Conservation (phyloP, 2,797 vertebrate genomes). For the Cetoscarus ocellatus region DNA sequence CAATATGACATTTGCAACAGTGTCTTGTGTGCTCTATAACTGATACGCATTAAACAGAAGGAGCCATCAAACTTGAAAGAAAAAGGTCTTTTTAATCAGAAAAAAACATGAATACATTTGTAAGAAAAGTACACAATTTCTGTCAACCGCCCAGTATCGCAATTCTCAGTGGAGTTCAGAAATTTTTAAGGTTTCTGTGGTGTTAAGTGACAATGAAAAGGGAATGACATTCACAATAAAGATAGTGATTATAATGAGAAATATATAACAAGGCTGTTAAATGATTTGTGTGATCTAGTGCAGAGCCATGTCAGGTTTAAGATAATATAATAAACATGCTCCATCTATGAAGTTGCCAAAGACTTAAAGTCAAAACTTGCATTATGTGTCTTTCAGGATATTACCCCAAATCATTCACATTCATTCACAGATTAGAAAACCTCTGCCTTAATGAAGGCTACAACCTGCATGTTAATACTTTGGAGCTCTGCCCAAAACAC, state of each 20-base stretch:
- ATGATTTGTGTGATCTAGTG: slow-evolving; percentile 18
- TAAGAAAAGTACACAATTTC: slow-evolving; percentile 56
- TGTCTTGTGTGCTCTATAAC: not conserved
- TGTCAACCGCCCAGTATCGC: slow-evolving; percentile 46
- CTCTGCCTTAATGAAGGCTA: slow-evolving; percentile 38
- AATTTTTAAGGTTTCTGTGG: slow-evolving; percentile 62
- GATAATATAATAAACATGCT: slow-evolving; percentile 38
- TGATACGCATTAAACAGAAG: slow-evolving; percentile 3
- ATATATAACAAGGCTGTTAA: not conserved
- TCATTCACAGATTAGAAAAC: slow-evolving; percentile 34
- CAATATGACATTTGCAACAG: not conserved
- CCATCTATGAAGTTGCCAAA: slow-evolving; percentile 20
- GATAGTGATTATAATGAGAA: not conserved
- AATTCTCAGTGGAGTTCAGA: slow-evolving; percentile 37
- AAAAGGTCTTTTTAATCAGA: slow-evolving; percentile 69
- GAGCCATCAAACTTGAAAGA: slow-evolving; percentile 23
- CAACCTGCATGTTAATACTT: slow-evolving; percentile 32
- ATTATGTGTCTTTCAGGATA: slow-evolving; percentile 16
- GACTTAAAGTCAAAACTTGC: slow-evolving; percentile 14
- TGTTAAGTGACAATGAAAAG: slow-evolving; percentile 33
- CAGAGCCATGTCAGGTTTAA: slow-evolving; percentile 7
- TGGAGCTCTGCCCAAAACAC: slow-evolving; percentile 17
- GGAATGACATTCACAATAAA: slow-evolving; percentile 15
- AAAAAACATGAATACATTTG: slow-evolving; percentile 50
- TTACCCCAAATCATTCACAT: slow-evolving; percentile 22